Base-by-base conservation (phyloP, 1,140 invertebrate species). In the Subanguina moxae region DNA sequence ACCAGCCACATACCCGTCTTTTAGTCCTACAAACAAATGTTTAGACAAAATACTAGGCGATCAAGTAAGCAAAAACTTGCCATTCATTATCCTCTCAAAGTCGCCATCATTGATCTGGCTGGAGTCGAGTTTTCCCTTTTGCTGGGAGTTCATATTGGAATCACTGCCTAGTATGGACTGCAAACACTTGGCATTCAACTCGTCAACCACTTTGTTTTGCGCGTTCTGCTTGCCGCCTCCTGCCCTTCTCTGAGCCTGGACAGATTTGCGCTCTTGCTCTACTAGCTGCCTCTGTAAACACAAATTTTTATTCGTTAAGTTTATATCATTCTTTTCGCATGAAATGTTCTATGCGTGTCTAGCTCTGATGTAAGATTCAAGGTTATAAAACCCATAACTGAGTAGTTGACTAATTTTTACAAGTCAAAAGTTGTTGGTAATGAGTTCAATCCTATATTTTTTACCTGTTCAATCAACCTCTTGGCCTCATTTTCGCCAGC, bases 161-260 rank as follows among this genome's bases (percentile, higher is more conserved):
- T 63, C 19, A 45, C 19, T 57, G 15, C 67, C 67, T 23, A 19
- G 28, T 30, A 69, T 27, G n/a, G 68, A 70, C 19, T 70, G 64
- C 8, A 68, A 32, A 61, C 72, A 68, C 21, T 70, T 70, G 42
- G 67, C 45, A 59, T 68, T 68, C 32, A 68, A 43, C 27, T 68
- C 67, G 19, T 68, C 67, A 1, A 68, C 27, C 23, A 68, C 11
- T 28, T 42, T 27, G 19, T 70, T 27, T 59, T 68, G 64, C n/a
- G 8, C 46, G n/a, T 27, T 5, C 9, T 23, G 19, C 25, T 28
- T 38, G 3, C 1, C 15, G 30, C 25, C 23, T 23, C 17, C 58
- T 23, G 27, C 65, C 17, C 28, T 27, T 23, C 38, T 46, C 15
- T 64, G 17, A 57, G 7, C 8, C 1, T 66, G n/a, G 27, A n/a